Evolutionary conservation across 2,888 invertebrate genomes (phyloP), one percentile per base, ranked within the genome.

Genomic region (Thymelicus sylvestris): DNA sequence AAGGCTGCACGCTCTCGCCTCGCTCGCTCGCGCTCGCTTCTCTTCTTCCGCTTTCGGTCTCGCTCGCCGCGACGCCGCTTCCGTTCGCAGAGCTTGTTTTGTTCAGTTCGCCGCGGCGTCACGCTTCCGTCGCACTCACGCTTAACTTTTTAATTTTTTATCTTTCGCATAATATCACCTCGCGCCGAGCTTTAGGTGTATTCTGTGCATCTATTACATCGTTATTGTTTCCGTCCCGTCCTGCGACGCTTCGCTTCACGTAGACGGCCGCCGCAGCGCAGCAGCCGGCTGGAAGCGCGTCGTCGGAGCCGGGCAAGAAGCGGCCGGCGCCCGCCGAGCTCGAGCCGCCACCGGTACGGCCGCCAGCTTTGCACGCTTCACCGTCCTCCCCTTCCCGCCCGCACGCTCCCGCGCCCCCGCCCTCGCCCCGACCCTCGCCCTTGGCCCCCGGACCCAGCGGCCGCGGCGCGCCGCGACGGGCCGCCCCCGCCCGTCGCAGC

Each of bases 291-390:
- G 91, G 95, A 95, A 95, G 95, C 86, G 97, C 86, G 86, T 86
- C 91, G 81, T 88, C 90, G 96, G 97, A 97, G 96, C 95, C 96
- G 95, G 97, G 97, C 96, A 98, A 98, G 97, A 98, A 98, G 96
- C 97, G 98, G 95, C 97, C 98, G 88, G 92, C 93, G 95, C 97
- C 95, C 94, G 82, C 90, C 90, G 93, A 92, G 83, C 87, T 89
- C 91, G 92, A 92, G 90, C 91, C 92, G 92, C 97, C 98, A 97
- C 98, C 98, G 98, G 98, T 98, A 98, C 97, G 96, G 89, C 92
- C 89, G 93, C 94, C 92, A 92, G 94, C 94, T 94, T 95, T 95
- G 95, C 95, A 95, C 95, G 95, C 94, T 93, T 94, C 89, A 85
- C 89, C 86, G 87, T 87, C 78, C 82, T 78, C 77, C 78, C 79